phyloP scores from a whole-genome alignment of 2,797 vertebrate species.

The Coluber constrictor region DNA sequence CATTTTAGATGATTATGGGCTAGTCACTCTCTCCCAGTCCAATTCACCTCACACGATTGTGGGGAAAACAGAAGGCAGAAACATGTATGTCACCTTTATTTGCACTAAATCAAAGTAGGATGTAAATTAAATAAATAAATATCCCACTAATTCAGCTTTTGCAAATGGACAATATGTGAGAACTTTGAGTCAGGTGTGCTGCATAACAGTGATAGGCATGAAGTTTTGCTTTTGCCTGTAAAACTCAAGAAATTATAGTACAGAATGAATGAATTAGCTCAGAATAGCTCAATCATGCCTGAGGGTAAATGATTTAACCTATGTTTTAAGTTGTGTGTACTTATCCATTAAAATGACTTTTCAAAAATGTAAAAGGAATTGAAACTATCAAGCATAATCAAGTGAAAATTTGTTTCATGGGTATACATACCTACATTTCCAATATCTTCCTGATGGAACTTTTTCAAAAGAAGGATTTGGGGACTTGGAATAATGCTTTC shows the following conservation, averaged over 20 bases:
- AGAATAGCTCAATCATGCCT: background rate
- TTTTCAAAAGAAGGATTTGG: slow-evolving; percentile 91
- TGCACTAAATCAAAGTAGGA: background rate
- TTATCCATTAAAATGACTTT: background rate
- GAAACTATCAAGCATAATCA: background rate
- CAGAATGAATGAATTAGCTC: background rate
- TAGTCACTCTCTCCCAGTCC: background rate
- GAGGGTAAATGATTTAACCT: background rate
- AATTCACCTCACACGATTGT: background rate
- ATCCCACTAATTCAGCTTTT: background rate
- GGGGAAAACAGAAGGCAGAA: background rate
- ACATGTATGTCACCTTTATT: background rate
- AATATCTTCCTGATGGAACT: slow-evolving; percentile 86
- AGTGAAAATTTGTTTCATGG: background rate
- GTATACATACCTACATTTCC: slow-evolving; percentile 88
- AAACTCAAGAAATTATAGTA: background rate
- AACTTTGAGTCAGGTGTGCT: background rate
- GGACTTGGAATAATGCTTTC: slow-evolving; percentile 94
- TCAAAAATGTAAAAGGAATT: background rate
- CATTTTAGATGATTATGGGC: background rate
- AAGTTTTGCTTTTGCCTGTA: background rate
- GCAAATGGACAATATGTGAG: background rate
- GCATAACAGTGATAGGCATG: background rate
- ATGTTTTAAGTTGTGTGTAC: background rate
- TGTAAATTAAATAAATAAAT: background rate